Evolutionary conservation across 30 jellyfish, hydroid and myxozoan species (phyloP).

Genomic region (Morbakka virulenta): DNA sequence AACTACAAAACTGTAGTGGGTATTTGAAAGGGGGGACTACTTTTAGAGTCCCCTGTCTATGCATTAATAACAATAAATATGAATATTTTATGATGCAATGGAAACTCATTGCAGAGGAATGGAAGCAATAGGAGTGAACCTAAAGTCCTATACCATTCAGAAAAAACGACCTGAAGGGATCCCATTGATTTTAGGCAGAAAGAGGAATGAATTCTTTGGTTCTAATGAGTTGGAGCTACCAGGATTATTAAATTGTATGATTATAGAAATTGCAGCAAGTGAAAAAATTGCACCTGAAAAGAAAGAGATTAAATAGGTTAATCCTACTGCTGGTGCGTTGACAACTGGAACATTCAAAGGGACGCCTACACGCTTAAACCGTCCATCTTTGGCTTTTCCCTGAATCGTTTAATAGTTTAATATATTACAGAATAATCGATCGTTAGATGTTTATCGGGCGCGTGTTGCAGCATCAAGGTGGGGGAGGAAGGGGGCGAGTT

Average conservation of each 20-base stretch:
- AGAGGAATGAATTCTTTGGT: neutral
- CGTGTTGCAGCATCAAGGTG: no score
- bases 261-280: conserved; percentile 16
- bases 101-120: conserved; percentile 36
- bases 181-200: conserved; percentile 17
- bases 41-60: no score
- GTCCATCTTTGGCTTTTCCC: no score
- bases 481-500: no score
- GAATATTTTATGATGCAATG: conserved; percentile 3
- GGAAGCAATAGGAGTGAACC: conserved; percentile 20
- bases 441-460: no score
- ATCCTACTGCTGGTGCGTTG: conserved; percentile 27
- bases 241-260: neutral
- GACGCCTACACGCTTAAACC: neutral
- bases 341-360: conserved; percentile 16
- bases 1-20: neutral
- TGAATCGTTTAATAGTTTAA: no score
- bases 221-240: conserved; percentile 28
- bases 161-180: conserved; percentile 23
- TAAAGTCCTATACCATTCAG: conserved; percentile 11
- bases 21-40: neutral
- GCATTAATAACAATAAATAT: neutral
- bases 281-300: conserved; percentile 23
- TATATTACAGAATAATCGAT: no score
- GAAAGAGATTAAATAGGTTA: conserved; percentile 5